Conservation (phyloP, 2,113 vertebrate species). For the Typhlomys cinereus region DNA sequence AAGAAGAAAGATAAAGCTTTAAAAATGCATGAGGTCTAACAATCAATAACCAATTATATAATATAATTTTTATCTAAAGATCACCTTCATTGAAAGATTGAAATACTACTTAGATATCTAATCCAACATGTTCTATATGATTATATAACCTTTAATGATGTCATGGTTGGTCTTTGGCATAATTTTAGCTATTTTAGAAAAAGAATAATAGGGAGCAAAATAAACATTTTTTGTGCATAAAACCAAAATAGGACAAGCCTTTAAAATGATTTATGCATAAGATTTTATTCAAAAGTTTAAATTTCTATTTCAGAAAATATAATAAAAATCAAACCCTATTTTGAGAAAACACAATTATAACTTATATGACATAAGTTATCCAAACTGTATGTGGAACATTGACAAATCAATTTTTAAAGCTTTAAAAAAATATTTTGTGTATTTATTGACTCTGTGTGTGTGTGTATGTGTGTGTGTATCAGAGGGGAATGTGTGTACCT, state of each 20-base stretch:
- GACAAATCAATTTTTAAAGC: neutral
- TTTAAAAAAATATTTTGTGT: no score
- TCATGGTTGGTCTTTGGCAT: neutral
- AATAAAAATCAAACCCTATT: neutral
- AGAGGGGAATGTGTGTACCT: no score
- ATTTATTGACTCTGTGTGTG: no score
- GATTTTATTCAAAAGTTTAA: constrained; percentile 9
- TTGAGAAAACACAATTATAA: neutral
- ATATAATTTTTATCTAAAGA: neutral
- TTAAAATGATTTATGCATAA: neutral
- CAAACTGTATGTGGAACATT: neutral
- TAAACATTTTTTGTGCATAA: constrained; percentile 12
- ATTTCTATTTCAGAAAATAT: constrained; percentile 18
- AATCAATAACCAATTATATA: constrained; percentile 29
- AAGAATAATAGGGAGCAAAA: neutral
- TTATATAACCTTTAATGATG: neutral
- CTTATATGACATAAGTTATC: neutral
- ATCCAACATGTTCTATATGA: constrained; percentile 4
- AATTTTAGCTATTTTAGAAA: neutral
- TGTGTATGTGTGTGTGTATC: no score
- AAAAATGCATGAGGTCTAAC: neutral
- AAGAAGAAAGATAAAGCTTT: no score
- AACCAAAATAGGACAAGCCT: neutral
- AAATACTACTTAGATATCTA: constrained; percentile 11
- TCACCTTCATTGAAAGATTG: neutral